These are phyloP conservation scores for Camelus dromedarius DNA, from an alignment of 2,113 vertebrate species.

Conservation along the genomic window DNA sequence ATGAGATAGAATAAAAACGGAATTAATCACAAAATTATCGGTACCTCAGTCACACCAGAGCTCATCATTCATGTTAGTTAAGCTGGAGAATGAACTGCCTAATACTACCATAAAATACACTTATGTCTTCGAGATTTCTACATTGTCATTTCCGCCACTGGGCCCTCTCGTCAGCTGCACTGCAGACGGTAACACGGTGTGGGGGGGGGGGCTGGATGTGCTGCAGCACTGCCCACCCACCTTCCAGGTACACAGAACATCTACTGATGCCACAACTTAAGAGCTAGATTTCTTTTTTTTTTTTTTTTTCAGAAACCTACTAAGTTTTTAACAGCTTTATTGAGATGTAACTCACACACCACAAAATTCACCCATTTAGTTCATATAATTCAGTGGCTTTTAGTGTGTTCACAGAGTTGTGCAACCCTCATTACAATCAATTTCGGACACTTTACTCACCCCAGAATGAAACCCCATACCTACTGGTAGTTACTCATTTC, in stretches of 20 bases:
- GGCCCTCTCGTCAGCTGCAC: too few relatives aligned
- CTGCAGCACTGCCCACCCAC: rapidly evolving
- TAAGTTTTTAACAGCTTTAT: background rate
- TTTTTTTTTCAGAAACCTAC: background rate
- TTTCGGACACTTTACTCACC: background rate
- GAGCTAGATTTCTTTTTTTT: background rate
- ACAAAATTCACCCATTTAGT: too few relatives aligned
- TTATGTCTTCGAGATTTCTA: rapidly evolving
- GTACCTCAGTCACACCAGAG: background rate
- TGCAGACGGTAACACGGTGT: rapidly evolving
- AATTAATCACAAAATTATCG: slow-evolving; percentile 68
- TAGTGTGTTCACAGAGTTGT: background rate
- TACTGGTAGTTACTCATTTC: background rate
- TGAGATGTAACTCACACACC: background rate
- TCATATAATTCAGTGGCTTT: background rate
- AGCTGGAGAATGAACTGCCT: slow-evolving; percentile 15
- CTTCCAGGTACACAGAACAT: background rate
- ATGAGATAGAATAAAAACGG: slow-evolving; percentile 75
- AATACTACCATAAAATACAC: background rate
- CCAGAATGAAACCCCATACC: background rate
- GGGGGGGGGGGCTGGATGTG: too few relatives aligned
- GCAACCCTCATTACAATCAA: background rate
- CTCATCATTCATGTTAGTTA: slow-evolving; percentile 42
- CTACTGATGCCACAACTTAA: too few relatives aligned
- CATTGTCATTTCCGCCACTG: rapidly evolving